Evolutionary conservation across 2,797 vertebrate species (phyloP).

Genomic region (Telmatherina bonti): DNA sequence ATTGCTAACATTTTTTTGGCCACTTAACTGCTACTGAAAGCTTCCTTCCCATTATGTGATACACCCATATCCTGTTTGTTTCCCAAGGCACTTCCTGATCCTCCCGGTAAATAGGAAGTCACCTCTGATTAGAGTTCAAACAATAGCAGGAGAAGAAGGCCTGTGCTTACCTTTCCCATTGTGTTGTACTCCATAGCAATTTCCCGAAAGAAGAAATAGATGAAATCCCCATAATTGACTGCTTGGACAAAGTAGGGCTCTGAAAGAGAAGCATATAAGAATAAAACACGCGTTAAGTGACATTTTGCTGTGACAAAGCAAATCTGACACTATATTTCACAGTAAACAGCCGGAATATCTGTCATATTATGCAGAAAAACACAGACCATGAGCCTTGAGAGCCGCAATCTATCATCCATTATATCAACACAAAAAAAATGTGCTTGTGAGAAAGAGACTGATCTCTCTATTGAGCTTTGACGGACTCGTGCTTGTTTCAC

Average conservation of each 20-base stretch:
- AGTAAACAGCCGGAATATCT: conserved; percentile 62
- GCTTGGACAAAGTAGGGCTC: conserved; percentile 98
- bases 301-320: conserved; percentile 55
- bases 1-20: conserved; percentile 62
- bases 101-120: conserved; percentile 74
- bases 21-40: conserved; percentile 76
- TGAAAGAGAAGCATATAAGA: conserved; percentile 63
- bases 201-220: conserved; percentile 99
- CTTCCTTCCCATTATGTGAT: conserved; percentile 62
- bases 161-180: conserved; percentile 94
- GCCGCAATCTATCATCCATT: conserved; percentile 71
- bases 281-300: conserved; percentile 41
- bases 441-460: conserved; percentile 58
- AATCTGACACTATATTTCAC: conserved; percentile 68
- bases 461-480: conserved; percentile 71
- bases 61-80: conserved; percentile 83
- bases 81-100: conserved; percentile 71
- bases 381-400: conserved; percentile 49
- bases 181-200: conserved; percentile 99
- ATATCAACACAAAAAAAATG: conserved; percentile 60
- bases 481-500: conserved; percentile 65
- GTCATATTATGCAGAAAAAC: conserved; percentile 68
- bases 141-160: conserved; percentile 50
- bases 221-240: conserved; percentile 94
- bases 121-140: conserved; percentile 74